Evolutionary conservation across 2,113 vertebrate species (phyloP).

Genomic region (Todiramphus saurophagus): DNA sequence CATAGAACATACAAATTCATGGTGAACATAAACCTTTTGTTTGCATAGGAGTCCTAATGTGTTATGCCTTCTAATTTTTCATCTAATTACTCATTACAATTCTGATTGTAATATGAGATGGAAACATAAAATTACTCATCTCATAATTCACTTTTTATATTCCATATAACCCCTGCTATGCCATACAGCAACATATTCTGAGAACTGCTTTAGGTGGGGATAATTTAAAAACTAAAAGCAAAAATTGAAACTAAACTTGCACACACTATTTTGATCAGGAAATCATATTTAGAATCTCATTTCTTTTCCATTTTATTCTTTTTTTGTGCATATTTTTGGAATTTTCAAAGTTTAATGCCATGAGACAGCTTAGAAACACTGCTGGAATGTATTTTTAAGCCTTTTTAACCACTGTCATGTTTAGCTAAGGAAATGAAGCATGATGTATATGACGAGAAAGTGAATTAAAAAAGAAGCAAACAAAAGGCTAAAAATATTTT

Average conservation of each 20-base stretch:
- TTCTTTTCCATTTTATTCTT: neutral
- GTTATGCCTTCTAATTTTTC: neutral
- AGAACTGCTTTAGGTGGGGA: no score
- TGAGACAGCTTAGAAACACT: neutral
- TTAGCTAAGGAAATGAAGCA: neutral
- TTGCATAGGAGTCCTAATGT: neutral
- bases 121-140: neutral
- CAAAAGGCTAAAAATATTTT: neutral
- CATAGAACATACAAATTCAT: neutral
- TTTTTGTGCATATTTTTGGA: neutral
- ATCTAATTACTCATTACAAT: neutral
- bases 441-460: neutral
- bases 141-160: neutral
- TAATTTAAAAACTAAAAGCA: neutral
- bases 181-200: neutral
- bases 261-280: neutral
- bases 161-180: neutral
- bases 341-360: neutral
- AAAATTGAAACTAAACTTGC: neutral
- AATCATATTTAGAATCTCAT: neutral
- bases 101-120: neutral
- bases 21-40: neutral
- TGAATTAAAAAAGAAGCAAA: neutral
- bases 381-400: neutral
- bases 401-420: neutral